phyloP scores from a whole-genome alignment of 30 jellyfish, hydroid and myxozoan species.

The Aurelia aurita complex sp. Pacific region DNA sequence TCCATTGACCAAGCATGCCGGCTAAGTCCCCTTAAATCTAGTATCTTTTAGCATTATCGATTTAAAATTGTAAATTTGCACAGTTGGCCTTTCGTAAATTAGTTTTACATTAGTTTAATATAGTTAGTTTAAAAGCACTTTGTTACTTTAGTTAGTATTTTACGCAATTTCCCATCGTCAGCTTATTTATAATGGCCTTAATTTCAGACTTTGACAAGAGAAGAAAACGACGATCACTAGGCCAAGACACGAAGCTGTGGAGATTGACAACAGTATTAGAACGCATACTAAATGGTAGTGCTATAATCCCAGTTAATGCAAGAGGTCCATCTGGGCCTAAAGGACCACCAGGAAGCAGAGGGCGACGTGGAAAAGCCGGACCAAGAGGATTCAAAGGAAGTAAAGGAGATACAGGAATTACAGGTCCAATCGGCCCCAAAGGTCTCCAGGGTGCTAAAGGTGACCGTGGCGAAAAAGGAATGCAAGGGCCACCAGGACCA shows the following conservation, averaged over 20 bases:
- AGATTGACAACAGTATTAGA: not conserved
- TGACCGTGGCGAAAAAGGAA: not conserved
- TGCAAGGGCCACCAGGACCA: not conserved
- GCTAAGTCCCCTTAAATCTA: no score
- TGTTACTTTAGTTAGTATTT: no score
- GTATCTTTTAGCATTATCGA: no score
- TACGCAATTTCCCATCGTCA: no score
- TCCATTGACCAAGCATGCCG: no score
- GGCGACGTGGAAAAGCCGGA: constrained; percentile 23
- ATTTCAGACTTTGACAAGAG: no score
- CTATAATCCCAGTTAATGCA: not conserved
- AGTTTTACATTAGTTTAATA: no score
- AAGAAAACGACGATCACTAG: not conserved
- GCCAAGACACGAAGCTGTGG: not conserved
- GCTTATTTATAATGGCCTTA: no score
- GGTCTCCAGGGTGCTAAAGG: constrained; percentile 8
- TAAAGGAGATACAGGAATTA: constrained; percentile 13
- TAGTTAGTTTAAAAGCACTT: no score
- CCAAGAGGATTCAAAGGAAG: constrained; percentile 16
- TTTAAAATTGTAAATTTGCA: no score
- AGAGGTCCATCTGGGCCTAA: constrained; percentile 14
- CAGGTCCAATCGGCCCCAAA: constrained; percentile 12
- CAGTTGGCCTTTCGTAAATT: no score
- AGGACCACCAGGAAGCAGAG: constrained; percentile 11
- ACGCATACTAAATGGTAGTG: no score